Base-by-base conservation (phyloP, 2,888 invertebrate species). In the Ernsta delagoae region DNA sequence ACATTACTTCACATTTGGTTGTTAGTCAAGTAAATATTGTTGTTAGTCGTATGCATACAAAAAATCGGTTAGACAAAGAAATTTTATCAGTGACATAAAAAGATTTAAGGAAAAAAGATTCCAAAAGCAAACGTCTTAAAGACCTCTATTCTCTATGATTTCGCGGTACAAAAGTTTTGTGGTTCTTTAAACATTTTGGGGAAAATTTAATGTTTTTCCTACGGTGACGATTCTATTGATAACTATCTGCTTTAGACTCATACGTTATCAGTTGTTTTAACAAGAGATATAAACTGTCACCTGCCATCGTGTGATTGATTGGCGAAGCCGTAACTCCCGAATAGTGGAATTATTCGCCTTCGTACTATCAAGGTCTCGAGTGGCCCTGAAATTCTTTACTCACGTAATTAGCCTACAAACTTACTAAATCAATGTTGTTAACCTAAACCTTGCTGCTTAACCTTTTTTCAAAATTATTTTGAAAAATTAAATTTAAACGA, bases 261-360 rank as follows among this genome's bases (percentile, higher is more conserved):
- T 31, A 36, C 72, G 79, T 85, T 89, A 89, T 90, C 90, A 80
- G 75, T 73, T 76, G 81, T 86, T 80, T 84, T 85, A 77, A 82
- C 79, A 79, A 75, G 68, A 62, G 39, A 68, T 68, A 62, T 61
- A 57, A 77, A 72, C 74, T 81, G 83, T 83, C 83, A 77, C 77
- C 75, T 85, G 88, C 85, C 89, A 74, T 68, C 71, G 54, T 74
- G 65, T 89, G 92, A 92, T 90, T 89, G 91, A 92, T 92, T 82
- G 74, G 74, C 78, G 82, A 85, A 86, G 87, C 75, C 79, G 79
- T 73, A 77, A 75, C 66, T 24, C 68, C 71, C 67, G 73, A 74
- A 70, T 56, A 77, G 77, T 86, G 88, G 88, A 89, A 88, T 83
- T 79, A 78, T 81, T 86, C 85, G 71, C 87, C 86, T 85, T 84